Evolutionary conservation across 2,797 vertebrate species (phyloP), one percentile per base, ranked within the genome.

Genomic region (Scomberomorus guttatus): DNA sequence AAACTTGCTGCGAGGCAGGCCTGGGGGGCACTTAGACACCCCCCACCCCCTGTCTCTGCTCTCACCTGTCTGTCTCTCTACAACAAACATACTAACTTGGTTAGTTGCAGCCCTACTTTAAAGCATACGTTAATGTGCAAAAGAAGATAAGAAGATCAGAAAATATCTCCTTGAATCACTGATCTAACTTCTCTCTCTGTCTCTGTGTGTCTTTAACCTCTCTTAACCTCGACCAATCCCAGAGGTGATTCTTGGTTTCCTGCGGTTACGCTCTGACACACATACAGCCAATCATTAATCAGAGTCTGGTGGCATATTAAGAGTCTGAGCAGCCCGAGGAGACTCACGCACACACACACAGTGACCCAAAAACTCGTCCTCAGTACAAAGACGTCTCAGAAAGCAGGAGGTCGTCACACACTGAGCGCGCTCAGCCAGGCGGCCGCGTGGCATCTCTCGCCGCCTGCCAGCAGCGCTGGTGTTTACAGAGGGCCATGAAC

Each of bases 201-300:
- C 3, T 37, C 54, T 27, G 9, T 24, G 17, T 2, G 18, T 82
- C 75, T 84, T 88, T 88, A 84, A 80, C 85, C 81, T 83, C 77
- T 61, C 34, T 82, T 83, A 74, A 86, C 81, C 80, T 85, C 37
- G 0, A 42, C 70, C 61, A 75, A 39, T 91, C 82, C 87, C 84
- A 65, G 50, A 56, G 79, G 72, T 66, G 70, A 37, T 18, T 57
- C 80, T 81, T 72, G 58, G 83, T 90, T 81, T 88, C 87, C 88
- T 5, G 69, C 70, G 74, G 88, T 89, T 83, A 86, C 57, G 6
- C 68, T 85, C 58, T 91, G 90, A 92, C 91, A 92, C 85, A 92
- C 78, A 84, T 91, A 55, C 81, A 83, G 80, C 86, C 86, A 88
- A 90, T 89, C 86, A 87, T 89, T 88, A 91, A 90, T 91, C 88